Percentiles rank a stretch among this genome's conserved stretches.
Conservation (phyloP, 92 coral and sea anemone genomes). For the Heteractis magnifica region DNA sequence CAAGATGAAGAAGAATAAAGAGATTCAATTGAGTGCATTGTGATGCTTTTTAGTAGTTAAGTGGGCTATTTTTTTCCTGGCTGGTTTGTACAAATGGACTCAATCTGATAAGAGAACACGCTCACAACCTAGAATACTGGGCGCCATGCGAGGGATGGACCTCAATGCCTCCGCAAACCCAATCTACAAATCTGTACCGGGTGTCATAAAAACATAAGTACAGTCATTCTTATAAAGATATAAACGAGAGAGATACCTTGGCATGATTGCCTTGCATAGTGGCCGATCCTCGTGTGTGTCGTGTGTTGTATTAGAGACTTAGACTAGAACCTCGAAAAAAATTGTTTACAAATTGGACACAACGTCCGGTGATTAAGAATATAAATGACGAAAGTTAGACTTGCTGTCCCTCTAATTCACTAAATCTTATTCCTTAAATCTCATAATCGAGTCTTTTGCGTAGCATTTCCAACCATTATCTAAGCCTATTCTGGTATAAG, state of each 20-base stretch:
- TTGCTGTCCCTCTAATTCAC: slow-evolving; percentile 21
- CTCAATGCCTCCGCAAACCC: not conserved
- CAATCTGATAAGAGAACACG: slow-evolving; percentile 31
- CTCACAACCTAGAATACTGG: slow-evolving; percentile 23
- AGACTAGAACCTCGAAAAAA: slow-evolving; percentile 21
- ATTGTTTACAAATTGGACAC: slow-evolving; percentile 33
- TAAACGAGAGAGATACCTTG: not conserved
- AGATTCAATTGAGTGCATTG: slow-evolving; percentile 1
- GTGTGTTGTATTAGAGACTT: slow-evolving; percentile 21
- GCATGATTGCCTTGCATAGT: not conserved
- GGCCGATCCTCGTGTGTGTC: not conserved
- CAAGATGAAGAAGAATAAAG: not conserved
- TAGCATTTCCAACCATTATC: slow-evolving; percentile 15
- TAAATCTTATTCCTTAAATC: slow-evolving; percentile 22
- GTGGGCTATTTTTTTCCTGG: slow-evolving; percentile 27
- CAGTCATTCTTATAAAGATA: not conserved
- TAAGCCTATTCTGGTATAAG: slow-evolving; percentile 23
- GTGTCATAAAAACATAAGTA: not conserved
- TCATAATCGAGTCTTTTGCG: slow-evolving; percentile 19
- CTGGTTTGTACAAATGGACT: slow-evolving; percentile 27
- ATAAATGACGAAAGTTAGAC: slow-evolving; percentile 29
- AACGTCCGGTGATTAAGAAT: slow-evolving; percentile 33
- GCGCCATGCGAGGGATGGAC: slow-evolving; percentile 14
- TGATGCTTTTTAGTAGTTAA: slow-evolving; percentile 17
- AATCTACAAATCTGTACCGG: not conserved